phyloP scores from a whole-genome alignment of 2,797 vertebrate genomes.

The Eutrigla gurnardus region DNA sequence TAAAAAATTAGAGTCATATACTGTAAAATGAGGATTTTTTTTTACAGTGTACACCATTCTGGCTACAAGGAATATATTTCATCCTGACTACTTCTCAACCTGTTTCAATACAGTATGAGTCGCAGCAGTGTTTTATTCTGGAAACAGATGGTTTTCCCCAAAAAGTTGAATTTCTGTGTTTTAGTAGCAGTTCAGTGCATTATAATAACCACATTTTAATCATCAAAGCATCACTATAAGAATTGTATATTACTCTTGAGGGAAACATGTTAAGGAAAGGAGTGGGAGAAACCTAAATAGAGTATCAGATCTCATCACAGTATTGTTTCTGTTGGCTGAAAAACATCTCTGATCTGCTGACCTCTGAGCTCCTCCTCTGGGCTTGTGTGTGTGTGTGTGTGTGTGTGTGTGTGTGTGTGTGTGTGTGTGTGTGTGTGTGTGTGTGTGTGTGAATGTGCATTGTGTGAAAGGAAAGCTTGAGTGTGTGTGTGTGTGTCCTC shows the following conservation, averaged over 20 bases:
- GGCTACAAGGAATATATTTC: too few species aligned
- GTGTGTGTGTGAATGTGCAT: constrained; percentile 9
- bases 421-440: background rate
- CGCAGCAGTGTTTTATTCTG: background rate
- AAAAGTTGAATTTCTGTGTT: background rate
- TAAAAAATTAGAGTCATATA: too few species aligned
- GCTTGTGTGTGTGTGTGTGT: constrained; percentile 3
- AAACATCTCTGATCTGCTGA: constrained; percentile 49
- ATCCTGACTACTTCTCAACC: too few species aligned
- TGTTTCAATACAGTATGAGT: too few species aligned
- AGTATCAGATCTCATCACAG: constrained; percentile 27
- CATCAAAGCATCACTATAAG: background rate
- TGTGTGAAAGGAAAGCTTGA: constrained; percentile 18
- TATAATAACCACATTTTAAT: background rate
- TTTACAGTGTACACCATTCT: too few species aligned
- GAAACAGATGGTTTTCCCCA: background rate
- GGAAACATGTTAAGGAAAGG: constrained; percentile 8
- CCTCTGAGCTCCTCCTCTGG: constrained; percentile 35
- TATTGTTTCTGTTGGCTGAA: constrained; percentile 28
- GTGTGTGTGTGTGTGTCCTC: constrained; percentile 24
- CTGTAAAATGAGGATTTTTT: too few species aligned
- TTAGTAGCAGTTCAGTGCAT: background rate
- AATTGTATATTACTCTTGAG: background rate
- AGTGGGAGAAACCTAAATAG: background rate
- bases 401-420: constrained; percentile 2